These are phyloP conservation scores for Coluber constrictor DNA, from an alignment of 2,797 vertebrate genomes.

Conservation along the genomic window DNA sequence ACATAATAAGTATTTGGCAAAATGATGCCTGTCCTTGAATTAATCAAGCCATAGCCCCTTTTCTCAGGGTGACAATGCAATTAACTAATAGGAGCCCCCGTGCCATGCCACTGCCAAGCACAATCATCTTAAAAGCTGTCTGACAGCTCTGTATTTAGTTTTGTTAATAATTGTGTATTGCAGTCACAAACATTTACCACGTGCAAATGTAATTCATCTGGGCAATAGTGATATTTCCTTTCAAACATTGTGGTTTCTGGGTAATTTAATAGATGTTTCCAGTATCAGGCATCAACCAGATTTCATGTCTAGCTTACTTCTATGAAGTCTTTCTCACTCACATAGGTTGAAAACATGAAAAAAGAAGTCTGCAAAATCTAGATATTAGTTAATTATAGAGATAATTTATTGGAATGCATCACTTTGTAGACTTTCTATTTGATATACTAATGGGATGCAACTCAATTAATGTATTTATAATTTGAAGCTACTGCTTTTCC, in stretches of 20 bases:
- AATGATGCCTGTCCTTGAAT: conserved; percentile 14
- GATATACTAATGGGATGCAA: neutral
- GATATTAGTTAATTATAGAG: conserved; percentile 27
- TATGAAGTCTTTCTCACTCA: conserved; percentile 8
- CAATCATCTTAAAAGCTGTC: conserved; percentile 37
- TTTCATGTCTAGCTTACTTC: conserved; percentile 24
- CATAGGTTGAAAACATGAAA: conserved; percentile 8
- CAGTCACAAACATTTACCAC: conserved; percentile 19
- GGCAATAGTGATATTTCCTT: conserved; percentile 1
- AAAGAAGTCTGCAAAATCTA: neutral
- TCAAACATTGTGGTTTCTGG: neutral
- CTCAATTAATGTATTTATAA: conserved; percentile 8
- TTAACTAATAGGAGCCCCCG: conserved; percentile 5
- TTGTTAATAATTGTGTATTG: conserved; percentile 22
- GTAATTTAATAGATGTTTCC: neutral
- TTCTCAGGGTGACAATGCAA: neutral
- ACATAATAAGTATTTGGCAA: neutral
- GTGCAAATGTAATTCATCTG: conserved; percentile 11
- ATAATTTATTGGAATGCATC: conserved; percentile 14
- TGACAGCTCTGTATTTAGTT: conserved; percentile 21
- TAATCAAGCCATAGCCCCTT: neutral
- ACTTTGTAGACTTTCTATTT: neutral
- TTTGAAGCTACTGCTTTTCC: neutral
- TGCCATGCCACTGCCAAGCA: neutral
- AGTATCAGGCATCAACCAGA: conserved; percentile 8